These are phyloP conservation scores for Ctena decussata DNA, from an alignment of 2,888 invertebrate genomes.

Conservation along the genomic window DNA sequence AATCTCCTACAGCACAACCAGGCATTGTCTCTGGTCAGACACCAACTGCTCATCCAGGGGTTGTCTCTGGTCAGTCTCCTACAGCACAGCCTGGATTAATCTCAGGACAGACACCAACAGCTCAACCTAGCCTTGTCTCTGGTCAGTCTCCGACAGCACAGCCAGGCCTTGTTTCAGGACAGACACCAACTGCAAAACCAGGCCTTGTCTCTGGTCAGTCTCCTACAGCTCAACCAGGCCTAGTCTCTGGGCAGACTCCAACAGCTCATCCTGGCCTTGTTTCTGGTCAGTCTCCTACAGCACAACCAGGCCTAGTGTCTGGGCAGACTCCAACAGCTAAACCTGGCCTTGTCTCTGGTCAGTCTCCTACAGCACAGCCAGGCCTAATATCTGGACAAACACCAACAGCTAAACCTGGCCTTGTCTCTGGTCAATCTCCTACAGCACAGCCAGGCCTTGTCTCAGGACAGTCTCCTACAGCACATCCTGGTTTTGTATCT, in stretches of 20 bases:
- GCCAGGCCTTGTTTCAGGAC: conserved; percentile 31
- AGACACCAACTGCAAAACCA: conserved; percentile 57
- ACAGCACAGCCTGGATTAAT: conserved; percentile 26
- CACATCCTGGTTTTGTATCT: conserved; percentile 31
- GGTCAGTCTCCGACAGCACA: conserved; percentile 39
- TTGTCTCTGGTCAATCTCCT: conserved; percentile 17
- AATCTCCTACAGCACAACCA: conserved; percentile 50
- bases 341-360: conserved; percentile 39
- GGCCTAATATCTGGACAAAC: conserved; percentile 22
- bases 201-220: conserved; percentile 29
- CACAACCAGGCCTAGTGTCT: conserved; percentile 28
- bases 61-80: conserved; percentile 26
- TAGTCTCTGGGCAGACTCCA: conserved; percentile 37
- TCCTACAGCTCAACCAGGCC: conserved; percentile 46
- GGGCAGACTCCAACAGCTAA: conserved; percentile 55
- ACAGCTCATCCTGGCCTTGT: conserved; percentile 48
- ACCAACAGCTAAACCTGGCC: conserved; percentile 32
- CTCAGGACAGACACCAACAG: conserved; percentile 44
- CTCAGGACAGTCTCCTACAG: conserved; percentile 41
- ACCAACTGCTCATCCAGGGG: conserved; percentile 31
- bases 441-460: conserved; percentile 26
- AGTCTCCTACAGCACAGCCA: conserved; percentile 56
- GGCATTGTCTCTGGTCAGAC: not conserved
- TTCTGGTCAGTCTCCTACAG: conserved; percentile 29
- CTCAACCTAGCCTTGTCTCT: conserved; percentile 24